Evolutionary conservation across 2,888 invertebrate species (phyloP), one percentile per base, ranked within the genome.

Genomic region (Ormyrus rosae): DNA sequence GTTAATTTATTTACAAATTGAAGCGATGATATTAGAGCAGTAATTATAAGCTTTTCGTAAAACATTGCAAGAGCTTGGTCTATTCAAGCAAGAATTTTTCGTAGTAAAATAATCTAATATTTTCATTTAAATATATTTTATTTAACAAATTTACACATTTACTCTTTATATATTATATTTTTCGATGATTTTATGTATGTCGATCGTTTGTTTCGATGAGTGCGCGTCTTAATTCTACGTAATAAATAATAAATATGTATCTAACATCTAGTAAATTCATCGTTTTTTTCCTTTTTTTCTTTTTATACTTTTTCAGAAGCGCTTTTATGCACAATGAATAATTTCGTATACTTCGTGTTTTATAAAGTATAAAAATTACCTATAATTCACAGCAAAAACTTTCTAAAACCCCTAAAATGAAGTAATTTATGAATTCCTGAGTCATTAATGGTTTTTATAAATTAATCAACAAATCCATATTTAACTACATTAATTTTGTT

Each of bases 131-230:
- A n/a, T 61, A 53, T 61, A 50, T 65, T 75, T 72, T 60, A 72
- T 72, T 76, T 76, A 69, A 69, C 53, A 76, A 76, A 69, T 45
- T 67, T 76, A 69, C 69, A 76, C 67, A 64, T 73, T 7, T 63
- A 55, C 56, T 34, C 34, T 34, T 34, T 34, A 34, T 51, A 51
- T 8, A 50, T 48, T 55, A 6, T 56, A 48, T 46, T 73, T 19
- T 10, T 55, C 13, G 56, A 73, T 65, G 64, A 73, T 56, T 61
- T 19, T 68, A 53, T 68, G 45, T 46, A 45, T 65, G 11, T 56
- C n/a, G 65, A 65, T 56, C 50, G 55, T 19, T 34, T 67, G 8
- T 65, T 64, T 56, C 45, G 13, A 65, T 73, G 73, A 73, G 56
- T 65, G 56, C 64, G 50, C 19, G 5, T 64, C 64, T 64, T 64